Base-by-base conservation (phyloP, 2,113 vertebrate genomes). In the Psettodes erumei region DNA sequence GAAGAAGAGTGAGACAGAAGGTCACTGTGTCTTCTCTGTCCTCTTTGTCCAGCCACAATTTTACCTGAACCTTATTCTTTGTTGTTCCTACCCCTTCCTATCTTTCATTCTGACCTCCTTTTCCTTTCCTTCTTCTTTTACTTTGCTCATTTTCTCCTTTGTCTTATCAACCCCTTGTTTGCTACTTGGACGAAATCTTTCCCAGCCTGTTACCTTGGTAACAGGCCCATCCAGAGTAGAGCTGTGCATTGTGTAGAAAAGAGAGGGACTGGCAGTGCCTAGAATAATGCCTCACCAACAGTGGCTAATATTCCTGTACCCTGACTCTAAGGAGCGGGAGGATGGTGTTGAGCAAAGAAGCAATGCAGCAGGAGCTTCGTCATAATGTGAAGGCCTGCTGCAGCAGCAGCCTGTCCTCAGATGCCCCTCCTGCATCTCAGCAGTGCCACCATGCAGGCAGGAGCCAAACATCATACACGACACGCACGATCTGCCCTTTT, bases 191-290 rank as follows among this genome's bases (percentile, higher is more conserved):
- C 84, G 81, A 93, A 90, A 91, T 92, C 89, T 87, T 90, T 90
- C 60, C 59, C 56, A n/a, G 40, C 56, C 18, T n/a, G 91, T 93
- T 91, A 64, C 91, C 91, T 84, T 92, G 91, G 91, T 86, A 93
- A 93, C 93, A 84, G 80, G 82, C 79, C 79, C 86, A 90, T 79
- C 80, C 86, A 88, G 83, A 79, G 69, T 37, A 11, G 66, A 83
- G 70, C 79, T 69, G 82, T 40, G 78, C 71, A 60, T 81, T 88
- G 82, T 85, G 78, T 76, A 79, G 82, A 47, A 75, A 81, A 69
- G 71, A 60, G 61, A 79, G 61, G 15, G 51, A 21, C 47, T 79
- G 67, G 71, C 68, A 53, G 13, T 62, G 76, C 67, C 77, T 51
- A 62, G 67, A 75, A 74, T 86, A 69, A 53, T 58, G 54, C 42